Base-by-base conservation (phyloP, 2,797 vertebrate species). In the Ptychobarbus kaznakovi region DNA sequence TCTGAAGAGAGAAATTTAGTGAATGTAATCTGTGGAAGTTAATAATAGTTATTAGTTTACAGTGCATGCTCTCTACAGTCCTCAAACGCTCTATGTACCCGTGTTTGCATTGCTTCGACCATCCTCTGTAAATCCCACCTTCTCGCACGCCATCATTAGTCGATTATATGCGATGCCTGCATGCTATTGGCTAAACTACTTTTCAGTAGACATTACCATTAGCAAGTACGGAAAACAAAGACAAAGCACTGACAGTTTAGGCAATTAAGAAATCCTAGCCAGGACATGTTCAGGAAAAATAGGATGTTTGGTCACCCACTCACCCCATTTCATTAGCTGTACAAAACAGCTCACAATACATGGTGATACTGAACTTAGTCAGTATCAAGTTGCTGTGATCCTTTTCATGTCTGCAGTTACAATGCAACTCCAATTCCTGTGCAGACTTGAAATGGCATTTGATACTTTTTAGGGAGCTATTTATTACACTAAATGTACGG, bases 401-500 rank as follows among this genome's bases (percentile, higher is more conserved):
- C 25, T 51, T 32, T 68, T 51, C 2, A 69, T 5, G 0, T 69
- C 28, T 35, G 13, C 20, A 51, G 61, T 66, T 46, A 51, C 63
- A 68, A 22, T 15, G 63, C 22, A 35, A 40, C 4, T 38, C 20
- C 4, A 80, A 80, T 53, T 80, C 63, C 20, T 38, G 28, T 53
- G 44, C 44, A 25, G 28, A n/a, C 63, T 40, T 12, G n/a, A 51
- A 51, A 69, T 68, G 65, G 13, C 8, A 53, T 69, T 69, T 69
- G 20, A 69, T 4, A 18, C 32, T 25, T 66, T 66, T 66, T 5
- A 49, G 58, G 40, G 63, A 77, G 22, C 76, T 61, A 78, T 61
- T 58, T 79, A 79, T 32, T 28, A 46, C 16, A 53, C 44, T 69
- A 51, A 81, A 68, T 81, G 65, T 69, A 81, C 22, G 0, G 44